Conservation (phyloP, 2,888 invertebrate genomes). For the Belgica antarctica region DNA sequence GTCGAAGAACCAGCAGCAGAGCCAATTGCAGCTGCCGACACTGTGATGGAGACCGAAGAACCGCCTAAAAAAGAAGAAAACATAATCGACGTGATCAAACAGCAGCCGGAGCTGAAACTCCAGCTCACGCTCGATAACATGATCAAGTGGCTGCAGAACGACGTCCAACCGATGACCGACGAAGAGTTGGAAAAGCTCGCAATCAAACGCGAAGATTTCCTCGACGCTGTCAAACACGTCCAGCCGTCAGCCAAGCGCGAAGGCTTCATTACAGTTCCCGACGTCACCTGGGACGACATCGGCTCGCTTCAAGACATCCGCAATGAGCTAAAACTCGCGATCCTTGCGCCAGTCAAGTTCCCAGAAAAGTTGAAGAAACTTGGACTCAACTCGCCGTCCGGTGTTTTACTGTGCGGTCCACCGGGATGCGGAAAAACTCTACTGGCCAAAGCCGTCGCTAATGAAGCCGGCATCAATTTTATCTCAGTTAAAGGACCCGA, state of each 20-base stretch:
- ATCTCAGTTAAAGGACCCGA: constrained; percentile 99
- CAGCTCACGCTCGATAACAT: constrained; percentile 58
- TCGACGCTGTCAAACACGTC: constrained; percentile 73
- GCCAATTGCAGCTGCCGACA: constrained; percentile 17
- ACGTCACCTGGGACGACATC: constrained; percentile 95
- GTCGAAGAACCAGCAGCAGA: constrained; percentile 41
- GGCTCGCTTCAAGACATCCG: constrained; percentile 87
- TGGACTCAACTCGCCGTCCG: constrained; percentile 79
- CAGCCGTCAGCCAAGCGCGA: constrained; percentile 94
- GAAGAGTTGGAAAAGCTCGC: constrained; percentile 65
- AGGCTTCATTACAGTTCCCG: constrained; percentile 96
- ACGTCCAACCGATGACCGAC: constrained; percentile 61
- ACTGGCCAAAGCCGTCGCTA: constrained; percentile 96
- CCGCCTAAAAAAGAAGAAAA: neutral
- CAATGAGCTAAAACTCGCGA: constrained; percentile 85
- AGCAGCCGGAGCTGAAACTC: constrained; percentile 29
- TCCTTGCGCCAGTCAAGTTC: constrained; percentile 88
- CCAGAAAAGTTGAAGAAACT: constrained; percentile 74
- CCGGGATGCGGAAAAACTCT: constrained; percentile 97
- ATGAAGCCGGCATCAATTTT: constrained; percentile 98
- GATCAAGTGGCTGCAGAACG: constrained; percentile 65
- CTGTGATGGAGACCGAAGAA: constrained; percentile 38
- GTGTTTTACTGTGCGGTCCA: constrained; percentile 92
- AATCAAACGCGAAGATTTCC: constrained; percentile 74
- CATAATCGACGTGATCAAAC: neutral